Evolutionary conservation across 2,797 vertebrate genomes (phyloP), one percentile per base, ranked within the genome.

Genomic region (Carcharodon carcharias): DNA sequence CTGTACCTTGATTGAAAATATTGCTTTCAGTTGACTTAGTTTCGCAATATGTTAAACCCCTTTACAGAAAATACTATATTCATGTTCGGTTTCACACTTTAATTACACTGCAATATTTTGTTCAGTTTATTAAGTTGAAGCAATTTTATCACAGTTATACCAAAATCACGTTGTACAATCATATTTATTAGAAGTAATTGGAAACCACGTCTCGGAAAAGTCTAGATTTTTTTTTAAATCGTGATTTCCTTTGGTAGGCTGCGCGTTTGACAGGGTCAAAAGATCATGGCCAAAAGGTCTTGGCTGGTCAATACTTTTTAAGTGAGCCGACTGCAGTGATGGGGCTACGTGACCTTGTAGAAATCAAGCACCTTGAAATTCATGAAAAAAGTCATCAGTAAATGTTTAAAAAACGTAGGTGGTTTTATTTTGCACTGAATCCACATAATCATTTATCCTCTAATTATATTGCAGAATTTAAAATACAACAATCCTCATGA

Each of bases 211-310:
- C 12, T 61, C 88, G 8, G 65, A 40, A 65, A 26, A 40, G 45
- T 93, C 23, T 67, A 45, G 65, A 23, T 35, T 40, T 65, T 67
- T 63, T 40, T 2, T 40, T 65, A 26, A n/a, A 93, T n/a, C 21
- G 7, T 67, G 9, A 58, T 56, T 35, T 95, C 28, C 45, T 77
- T 73, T 56, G 31, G 50, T n/a, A 14, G 2, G 54, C 16, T 50
- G n/a, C 71, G 50, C 28, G n/a, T 77, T 77, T 95, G 94, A 77
- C 94, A 95, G 28, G 94, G 94, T 95, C 94, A 95, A 73, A 56
- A 56, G 50, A 95, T 73, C 67, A 50, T 73, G 45, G 50, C 45
- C 67, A 56, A 77, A 21, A 95, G 91, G 61, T 58, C 50, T 12
- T 54, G 12, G 45, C 50, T 26, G 50, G 45, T 95, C 94, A 95